These are phyloP conservation scores for Orchesellides sinensis DNA, from an alignment of 2,888 invertebrate genomes.

Conservation along the genomic window DNA sequence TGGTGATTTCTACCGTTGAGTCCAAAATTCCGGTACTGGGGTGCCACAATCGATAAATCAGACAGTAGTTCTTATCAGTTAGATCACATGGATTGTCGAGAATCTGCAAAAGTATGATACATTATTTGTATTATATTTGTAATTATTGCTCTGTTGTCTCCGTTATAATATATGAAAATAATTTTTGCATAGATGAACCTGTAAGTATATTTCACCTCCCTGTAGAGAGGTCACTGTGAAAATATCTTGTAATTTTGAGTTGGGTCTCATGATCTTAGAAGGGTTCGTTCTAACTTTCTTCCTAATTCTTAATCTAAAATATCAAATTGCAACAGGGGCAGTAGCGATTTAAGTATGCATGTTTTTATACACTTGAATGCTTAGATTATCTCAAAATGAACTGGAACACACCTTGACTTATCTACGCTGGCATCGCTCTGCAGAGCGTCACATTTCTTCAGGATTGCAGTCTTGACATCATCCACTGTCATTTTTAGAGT, in stretches of 20 bases:
- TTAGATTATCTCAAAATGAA: background rate
- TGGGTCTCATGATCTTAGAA: constrained; percentile 56
- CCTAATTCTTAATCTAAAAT: constrained; percentile 49
- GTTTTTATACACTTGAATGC: background rate
- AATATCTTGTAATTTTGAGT: constrained; percentile 53
- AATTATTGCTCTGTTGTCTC: background rate
- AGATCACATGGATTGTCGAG: constrained; percentile 30
- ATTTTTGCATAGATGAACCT: constrained; percentile 33
- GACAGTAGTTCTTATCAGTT: constrained; percentile 39
- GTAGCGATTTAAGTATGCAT: too few relatives aligned
- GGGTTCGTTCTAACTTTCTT: constrained; percentile 61
- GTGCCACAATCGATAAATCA: constrained; percentile 67
- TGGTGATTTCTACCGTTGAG: constrained; percentile 55
- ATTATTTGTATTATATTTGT: background rate
- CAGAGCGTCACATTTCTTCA: constrained; percentile 21
- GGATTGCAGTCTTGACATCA: constrained; percentile 22
- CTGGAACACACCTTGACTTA: background rate
- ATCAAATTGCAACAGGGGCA: background rate
- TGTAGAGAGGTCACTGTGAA: constrained; percentile 22
- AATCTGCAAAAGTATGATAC: constrained; percentile 17
- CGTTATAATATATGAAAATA: background rate
- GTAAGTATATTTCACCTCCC: constrained; percentile 60
- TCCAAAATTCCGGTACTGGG: constrained; percentile 54
- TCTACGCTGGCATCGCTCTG: background rate
- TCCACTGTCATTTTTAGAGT: constrained; percentile 55